Conservation (phyloP, 2,888 invertebrate species). For the Lithophane leautieri region DNA sequence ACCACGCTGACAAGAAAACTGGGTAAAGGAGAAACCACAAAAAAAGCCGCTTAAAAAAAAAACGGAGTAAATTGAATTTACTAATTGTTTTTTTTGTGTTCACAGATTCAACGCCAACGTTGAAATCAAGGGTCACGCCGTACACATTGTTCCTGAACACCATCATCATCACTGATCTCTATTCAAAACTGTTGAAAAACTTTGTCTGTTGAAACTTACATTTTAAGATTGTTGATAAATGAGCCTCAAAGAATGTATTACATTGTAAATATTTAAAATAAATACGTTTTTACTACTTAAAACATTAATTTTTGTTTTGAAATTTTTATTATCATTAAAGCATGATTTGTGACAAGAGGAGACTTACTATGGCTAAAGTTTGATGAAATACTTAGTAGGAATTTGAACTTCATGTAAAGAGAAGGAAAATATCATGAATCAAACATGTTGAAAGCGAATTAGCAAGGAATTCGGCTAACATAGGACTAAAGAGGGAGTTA, state of each 20-base stretch:
- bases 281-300: conserved; percentile 12
- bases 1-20: conserved; percentile 82
- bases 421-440: not conserved
- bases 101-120: conserved; percentile 66
- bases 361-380: not conserved
- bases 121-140: conserved; percentile 61
- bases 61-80: not conserved
- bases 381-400: not conserved
- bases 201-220: conserved; percentile 21
- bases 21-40: conserved; percentile 31
- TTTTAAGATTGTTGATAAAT: conserved; percentile 37
- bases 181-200: not conserved
- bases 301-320: not conserved
- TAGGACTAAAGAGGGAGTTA: not conserved
- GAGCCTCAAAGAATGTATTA: conserved; percentile 51
- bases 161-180: conserved; percentile 59
- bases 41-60: not conserved
- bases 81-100: not conserved
- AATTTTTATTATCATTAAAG: not conserved
- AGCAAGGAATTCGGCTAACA: not conserved
- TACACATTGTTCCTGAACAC: conserved; percentile 64
- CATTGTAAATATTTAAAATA: conserved; percentile 42
- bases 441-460: not conserved
- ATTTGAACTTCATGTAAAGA: not conserved
- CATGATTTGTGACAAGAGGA: not conserved